Base-by-base conservation (phyloP, 2,888 invertebrate species). In the Alviniconcha strummeri region DNA sequence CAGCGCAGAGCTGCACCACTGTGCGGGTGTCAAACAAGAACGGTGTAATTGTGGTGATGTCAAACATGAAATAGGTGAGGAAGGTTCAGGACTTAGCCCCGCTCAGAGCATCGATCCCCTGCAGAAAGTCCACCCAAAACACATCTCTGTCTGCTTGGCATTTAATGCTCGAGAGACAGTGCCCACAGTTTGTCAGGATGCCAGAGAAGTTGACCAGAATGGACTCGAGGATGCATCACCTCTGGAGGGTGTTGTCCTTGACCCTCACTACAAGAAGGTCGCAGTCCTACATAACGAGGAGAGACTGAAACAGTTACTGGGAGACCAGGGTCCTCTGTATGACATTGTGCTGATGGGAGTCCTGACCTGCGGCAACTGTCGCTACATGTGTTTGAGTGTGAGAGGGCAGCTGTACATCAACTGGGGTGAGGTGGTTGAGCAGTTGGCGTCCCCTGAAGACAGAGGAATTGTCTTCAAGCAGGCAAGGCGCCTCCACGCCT, bases 341-440 rank as follows among this genome's bases (percentile, higher is more conserved):
- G 60, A 78, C 64, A 9, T 78, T 4, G 60, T 78, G 8, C 64
- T 78, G 17, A 64, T 52, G 64, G 78, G 78, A 57, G 8, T 64
- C 5, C 56, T 78, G 13, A 60, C 36, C 7, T 13, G 13, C 8
- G 60, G 17, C 5, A 60, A 13, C 11, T 36, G 52, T 15, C 52
- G 52, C 78, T 78, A 56, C 19, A 9, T 17, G 36, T 80, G 80
- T 17, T 17, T 80, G 55, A 67, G 54, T 0, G n/a, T 80, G 8
- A 55, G 36, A 9, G 71, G 56, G n/a, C 17, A 17, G 5, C 71
- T 80, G 4, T 80, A 80, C 71, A 9, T 80, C 64, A 80, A 80
- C 71, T 80, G 80, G 80, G 54, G 15, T 19, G 69, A 80, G n/a
- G 69, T 71, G 9, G 71, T 71, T n/a, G 1, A n/a, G 8, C 8